Evolutionary conservation across 2,888 invertebrate species (phyloP).

Genomic region (Hecatera dysodea): DNA sequence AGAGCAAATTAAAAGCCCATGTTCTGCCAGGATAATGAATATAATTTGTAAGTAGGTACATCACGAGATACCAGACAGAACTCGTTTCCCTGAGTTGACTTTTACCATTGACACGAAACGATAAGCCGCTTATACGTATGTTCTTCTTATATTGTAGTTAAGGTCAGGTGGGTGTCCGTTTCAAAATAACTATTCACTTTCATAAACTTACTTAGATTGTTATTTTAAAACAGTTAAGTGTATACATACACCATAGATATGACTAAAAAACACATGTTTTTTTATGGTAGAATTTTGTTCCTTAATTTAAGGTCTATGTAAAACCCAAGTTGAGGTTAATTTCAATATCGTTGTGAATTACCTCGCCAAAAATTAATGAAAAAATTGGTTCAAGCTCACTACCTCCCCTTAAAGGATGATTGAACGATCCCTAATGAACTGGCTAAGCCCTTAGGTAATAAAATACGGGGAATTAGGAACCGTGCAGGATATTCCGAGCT

Average conservation of each 20-base stretch:
- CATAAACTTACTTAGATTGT: conserved; percentile 8
- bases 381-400: conserved; percentile 53
- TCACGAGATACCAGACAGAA: conserved; percentile 24
- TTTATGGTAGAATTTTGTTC: not conserved
- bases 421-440: conserved; percentile 86
- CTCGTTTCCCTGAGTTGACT: conserved; percentile 40
- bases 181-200: conserved; percentile 24
- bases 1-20: not conserved
- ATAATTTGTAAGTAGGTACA: conserved; percentile 24
- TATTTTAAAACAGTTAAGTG: not conserved
- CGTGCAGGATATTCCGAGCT: conserved; percentile 67
- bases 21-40: conserved; percentile 27
- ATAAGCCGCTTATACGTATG: conserved; percentile 38
- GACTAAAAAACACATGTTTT: not conserved
- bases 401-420: conserved; percentile 80
- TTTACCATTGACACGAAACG: conserved; percentile 40
- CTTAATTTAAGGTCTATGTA: not conserved
- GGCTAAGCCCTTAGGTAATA: conserved; percentile 82
- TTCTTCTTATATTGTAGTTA: conserved; percentile 20
- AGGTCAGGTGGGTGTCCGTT: conserved; percentile 16
- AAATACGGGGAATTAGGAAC: conserved; percentile 76
- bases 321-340: conserved; percentile 32
- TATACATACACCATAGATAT: not conserved
- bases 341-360: conserved; percentile 27
- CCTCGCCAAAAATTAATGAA: conserved; percentile 43